Conservation (phyloP, 2,113 vertebrate species). For the Proteles cristata region DNA sequence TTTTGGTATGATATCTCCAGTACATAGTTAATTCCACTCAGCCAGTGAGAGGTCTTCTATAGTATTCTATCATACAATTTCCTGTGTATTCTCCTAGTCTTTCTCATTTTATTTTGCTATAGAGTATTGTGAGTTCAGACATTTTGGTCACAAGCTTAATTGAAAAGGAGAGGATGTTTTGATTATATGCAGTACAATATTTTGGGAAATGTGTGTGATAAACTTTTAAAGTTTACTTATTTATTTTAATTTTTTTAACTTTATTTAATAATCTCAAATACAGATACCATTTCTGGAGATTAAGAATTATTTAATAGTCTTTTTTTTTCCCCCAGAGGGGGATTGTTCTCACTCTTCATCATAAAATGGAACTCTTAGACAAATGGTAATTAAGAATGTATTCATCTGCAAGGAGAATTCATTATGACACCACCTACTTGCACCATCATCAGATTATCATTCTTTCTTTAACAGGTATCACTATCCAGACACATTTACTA, state of each 20-base stretch:
- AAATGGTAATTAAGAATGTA: background rate
- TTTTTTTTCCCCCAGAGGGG: background rate
- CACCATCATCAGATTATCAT: background rate
- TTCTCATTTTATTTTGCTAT: background rate
- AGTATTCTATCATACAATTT: background rate
- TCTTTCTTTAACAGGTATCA: conserved; percentile 41
- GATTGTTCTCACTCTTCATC: background rate
- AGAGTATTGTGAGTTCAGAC: background rate
- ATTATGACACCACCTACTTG: background rate
- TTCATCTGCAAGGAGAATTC: background rate
- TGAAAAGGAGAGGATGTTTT: background rate
- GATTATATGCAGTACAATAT: background rate
- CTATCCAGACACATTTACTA: conserved; percentile 7
- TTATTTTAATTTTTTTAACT: background rate
- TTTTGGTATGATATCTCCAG: background rate
- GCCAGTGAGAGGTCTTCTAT: accelerated
- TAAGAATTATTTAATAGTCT: background rate
- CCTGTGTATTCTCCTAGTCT: background rate
- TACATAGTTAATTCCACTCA: background rate
- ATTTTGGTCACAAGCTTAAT: background rate
- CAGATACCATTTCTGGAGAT: background rate
- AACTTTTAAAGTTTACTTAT: background rate
- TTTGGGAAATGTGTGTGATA: background rate
- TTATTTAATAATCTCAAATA: background rate
- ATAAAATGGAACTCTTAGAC: background rate